A percentile compares a stretch with the other conserved stretches of the same genome.
phyloP scores from a whole-genome alignment of 2,888 invertebrate species.

The Clostera curtula region DNA sequence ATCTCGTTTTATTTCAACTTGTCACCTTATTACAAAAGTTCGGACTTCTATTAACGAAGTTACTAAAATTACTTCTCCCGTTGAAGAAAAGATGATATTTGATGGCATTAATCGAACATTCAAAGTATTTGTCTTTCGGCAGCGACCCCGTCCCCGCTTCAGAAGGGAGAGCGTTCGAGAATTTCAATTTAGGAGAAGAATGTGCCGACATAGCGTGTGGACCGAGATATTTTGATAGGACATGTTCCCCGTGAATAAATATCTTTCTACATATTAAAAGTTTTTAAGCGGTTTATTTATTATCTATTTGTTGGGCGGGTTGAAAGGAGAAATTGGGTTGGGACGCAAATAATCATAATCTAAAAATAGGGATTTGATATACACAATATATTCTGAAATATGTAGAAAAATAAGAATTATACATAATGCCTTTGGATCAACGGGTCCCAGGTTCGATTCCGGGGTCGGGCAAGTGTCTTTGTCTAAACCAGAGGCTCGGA shows the following conservation, averaged over 20 bases:
- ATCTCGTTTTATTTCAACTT: no score
- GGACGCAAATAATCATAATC: conserved; percentile 15
- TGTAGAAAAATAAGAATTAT: no score
- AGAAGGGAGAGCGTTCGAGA: conserved; percentile 69
- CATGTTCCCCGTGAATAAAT: conserved; percentile 74
- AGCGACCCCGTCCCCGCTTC: conserved; percentile 61
- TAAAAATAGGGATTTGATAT: no score
- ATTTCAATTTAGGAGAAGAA: conserved; percentile 77
- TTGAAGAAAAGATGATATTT: conserved; percentile 51
- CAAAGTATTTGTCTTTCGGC: conserved; percentile 70
- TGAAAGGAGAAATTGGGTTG: conserved; percentile 11
- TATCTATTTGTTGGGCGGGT: conserved; percentile 27
- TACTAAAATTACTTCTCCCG: conserved; percentile 16
- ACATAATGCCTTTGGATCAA: no score
- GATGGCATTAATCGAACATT: conserved; percentile 69
- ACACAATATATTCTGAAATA: no score
- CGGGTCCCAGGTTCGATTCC: no score
- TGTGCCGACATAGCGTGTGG: conserved; percentile 75
- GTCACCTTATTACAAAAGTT: no score
- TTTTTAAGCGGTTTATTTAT: conserved; percentile 63
- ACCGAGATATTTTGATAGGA: conserved; percentile 75
- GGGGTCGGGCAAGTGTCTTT: no score
- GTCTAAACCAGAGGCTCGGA: no score
- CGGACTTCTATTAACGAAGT: conserved; percentile 1
- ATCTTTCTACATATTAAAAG: conserved; percentile 70